phyloP scores from a whole-genome alignment of 1,140 invertebrate species.

The Brevipalpus yothersi region DNA sequence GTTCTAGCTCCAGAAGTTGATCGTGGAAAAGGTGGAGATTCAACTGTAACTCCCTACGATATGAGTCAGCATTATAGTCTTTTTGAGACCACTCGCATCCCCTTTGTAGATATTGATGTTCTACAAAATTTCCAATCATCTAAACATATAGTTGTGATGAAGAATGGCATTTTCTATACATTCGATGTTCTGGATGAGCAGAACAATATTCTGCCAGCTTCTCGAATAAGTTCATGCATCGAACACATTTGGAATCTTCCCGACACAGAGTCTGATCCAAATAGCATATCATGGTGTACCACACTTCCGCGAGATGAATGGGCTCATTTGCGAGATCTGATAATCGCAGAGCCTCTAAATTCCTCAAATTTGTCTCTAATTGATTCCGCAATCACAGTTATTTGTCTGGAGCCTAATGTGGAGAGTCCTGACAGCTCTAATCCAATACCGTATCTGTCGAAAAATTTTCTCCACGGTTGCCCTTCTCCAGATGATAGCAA shows the following conservation, averaged over 20 bases:
- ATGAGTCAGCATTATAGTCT: conserved; percentile 84
- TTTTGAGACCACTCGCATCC: conserved; percentile 65
- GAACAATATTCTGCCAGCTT: conserved; percentile 25
- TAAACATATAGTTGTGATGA: conserved; percentile 60
- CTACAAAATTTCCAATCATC: conserved; percentile 31
- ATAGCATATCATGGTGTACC: conserved; percentile 42
- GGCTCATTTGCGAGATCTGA: conserved; percentile 44
- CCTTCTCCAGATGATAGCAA: background rate
- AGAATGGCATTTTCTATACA: conserved; percentile 62
- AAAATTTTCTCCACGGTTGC: conserved; percentile 43
- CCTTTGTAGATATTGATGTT: conserved; percentile 48
- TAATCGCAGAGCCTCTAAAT: conserved; percentile 39
- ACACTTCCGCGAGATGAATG: conserved; percentile 57
- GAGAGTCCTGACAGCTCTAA: conserved; percentile 22
- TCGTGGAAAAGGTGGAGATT: conserved; percentile 76
- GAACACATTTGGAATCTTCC: conserved; percentile 5
- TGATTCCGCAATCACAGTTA: conserved; percentile 60
- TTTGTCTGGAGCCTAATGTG: conserved; percentile 45
- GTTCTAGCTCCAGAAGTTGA: conserved; percentile 75
- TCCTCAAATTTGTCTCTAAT: conserved; percentile 38
- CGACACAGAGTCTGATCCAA: background rate
- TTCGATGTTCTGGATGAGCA: conserved; percentile 63
- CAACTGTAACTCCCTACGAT: conserved; percentile 86
- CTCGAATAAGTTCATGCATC: conserved; percentile 5
- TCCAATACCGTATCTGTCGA: conserved; percentile 20